Base-by-base conservation (phyloP, 2,888 invertebrate genomes). In the Therioaphis trifolii region DNA sequence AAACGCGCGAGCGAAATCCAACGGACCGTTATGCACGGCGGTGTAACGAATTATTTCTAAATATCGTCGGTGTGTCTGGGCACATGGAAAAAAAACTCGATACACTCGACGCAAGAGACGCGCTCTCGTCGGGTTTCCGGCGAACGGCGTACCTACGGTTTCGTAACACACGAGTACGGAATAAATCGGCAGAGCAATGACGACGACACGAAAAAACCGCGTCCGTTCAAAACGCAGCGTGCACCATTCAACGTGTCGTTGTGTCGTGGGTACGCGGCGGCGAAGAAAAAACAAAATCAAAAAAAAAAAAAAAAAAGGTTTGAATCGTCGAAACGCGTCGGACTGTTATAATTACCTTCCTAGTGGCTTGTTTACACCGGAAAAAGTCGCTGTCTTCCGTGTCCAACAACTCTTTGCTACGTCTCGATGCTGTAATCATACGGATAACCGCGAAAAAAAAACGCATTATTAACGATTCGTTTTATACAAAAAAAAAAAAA, bases 311-410 rank as follows among this genome's bases (percentile, higher is more conserved):
- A 35, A 35, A 35, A 35, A 35, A 3, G 35, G 35, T 35, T 35
- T 35, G 7, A 5, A 35, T 5, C 35, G 7, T 35, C 3, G 35
- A 35, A 35, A 35, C 7, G 35, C 35, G 7, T 35, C n/a, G 35
- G 7, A 35, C n/a, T n/a, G 21, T 21, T 21, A 21, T 52, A 9
- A 46, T 84, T 75, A 86, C 86, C 85, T 86, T 86, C 11, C 80
- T 84, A 21, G 84, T 78, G 52, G 85, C 84, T 63, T 85, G 86
- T 84, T 86, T 86, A 43, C 86, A 86, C 24, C 85, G 86, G 75
- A 86, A 85, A 21, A 85, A 85, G 66, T 86, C 86, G n/a, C 84
- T 86, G 35, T 84, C 76, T 11, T 79, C 85, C 24, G 82, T 71
- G 46, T 85, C 84, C 58, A 82, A 82, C 49, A 82, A 49, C 1